Percentiles rank a stretch among this genome's conserved stretches.
Evolutionary conservation across 1,140 invertebrate species (phyloP).

Genomic region (Lasaia peninsularis): DNA sequence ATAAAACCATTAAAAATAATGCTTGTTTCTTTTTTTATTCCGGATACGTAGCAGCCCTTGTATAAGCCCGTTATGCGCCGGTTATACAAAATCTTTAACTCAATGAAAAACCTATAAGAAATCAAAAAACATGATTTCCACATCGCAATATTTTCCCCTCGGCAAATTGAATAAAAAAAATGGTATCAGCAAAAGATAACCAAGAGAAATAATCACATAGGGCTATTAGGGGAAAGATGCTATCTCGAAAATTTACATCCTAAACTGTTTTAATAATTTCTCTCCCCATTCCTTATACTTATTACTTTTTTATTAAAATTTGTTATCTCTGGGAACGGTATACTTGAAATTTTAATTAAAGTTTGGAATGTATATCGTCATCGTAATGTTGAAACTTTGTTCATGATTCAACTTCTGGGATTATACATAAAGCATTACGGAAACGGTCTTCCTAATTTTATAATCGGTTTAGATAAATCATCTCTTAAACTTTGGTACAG

Average conservation of each 20-base stretch:
- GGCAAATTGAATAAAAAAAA: background rate
- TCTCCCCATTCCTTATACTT: constrained; percentile 9
- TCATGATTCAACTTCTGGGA: constrained; percentile 44
- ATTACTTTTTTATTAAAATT: constrained; percentile 23
- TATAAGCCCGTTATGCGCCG: too few relatives aligned
- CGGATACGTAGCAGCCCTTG: too few relatives aligned
- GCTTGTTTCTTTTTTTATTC: too few relatives aligned
- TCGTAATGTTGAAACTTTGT: constrained; percentile 34
- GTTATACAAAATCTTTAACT: too few relatives aligned
- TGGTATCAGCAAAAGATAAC: background rate
- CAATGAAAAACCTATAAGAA: too few relatives aligned
- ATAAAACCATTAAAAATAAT: too few relatives aligned
- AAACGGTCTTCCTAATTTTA: constrained; percentile 1
- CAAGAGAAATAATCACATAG: constrained; percentile 4
- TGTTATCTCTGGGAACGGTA: constrained; percentile 15
- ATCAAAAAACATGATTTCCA: too few relatives aligned
- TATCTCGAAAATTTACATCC: constrained; percentile 7
- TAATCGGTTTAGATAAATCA: background rate
- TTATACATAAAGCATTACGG: constrained; percentile 13
- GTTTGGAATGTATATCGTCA: constrained; percentile 39
- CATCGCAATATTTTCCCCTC: background rate
- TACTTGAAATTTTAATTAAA: constrained; percentile 59
- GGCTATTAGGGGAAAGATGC: constrained; percentile 5
- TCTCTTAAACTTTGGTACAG: constrained; percentile 2
- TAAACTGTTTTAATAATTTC: constrained; percentile 13